Percentiles rank a stretch among this genome's conserved stretches.
phyloP scores from a whole-genome alignment of 2,888 invertebrate genomes.

The Eupithecia abbreviata region DNA sequence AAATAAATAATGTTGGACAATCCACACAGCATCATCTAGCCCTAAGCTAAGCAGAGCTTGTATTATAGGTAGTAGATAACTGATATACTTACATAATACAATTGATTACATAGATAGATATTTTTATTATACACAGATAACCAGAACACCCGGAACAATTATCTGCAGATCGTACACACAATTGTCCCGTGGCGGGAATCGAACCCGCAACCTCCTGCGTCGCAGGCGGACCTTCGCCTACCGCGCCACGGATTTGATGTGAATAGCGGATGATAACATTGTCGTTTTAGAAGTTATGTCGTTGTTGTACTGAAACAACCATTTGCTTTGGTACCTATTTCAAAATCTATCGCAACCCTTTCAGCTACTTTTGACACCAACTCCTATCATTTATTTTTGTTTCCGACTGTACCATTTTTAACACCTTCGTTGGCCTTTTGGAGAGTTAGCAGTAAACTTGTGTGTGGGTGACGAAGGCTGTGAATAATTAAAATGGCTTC shows the following conservation, averaged over 20 bases:
- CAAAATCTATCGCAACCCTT: not conserved
- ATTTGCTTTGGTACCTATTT: not conserved
- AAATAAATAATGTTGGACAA: no score
- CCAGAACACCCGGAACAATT: no score
- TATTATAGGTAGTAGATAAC: no score
- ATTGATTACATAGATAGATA: no score
- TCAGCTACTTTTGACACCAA: not conserved
- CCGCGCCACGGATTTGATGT: not conserved
- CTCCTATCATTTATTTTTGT: not conserved
- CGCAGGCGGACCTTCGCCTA: no score
- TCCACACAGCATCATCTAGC: no score
- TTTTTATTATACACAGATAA: no score
- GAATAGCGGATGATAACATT: not conserved
- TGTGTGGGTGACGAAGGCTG: not conserved
- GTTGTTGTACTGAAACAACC: not conserved
- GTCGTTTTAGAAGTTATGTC: not conserved
- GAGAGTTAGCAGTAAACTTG: not conserved
- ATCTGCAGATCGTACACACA: no score
- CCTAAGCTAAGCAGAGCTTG: no score
- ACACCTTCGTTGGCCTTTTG: conserved; percentile 5
- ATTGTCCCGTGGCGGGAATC: no score
- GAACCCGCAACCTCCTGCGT: no score
- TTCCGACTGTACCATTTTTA: not conserved
- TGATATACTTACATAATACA: no score
- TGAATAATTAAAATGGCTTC: conserved; percentile 8